These are phyloP conservation scores for Onychostoma macrolepis DNA, from an alignment of 2,113 vertebrate genomes.

Conservation along the genomic window DNA sequence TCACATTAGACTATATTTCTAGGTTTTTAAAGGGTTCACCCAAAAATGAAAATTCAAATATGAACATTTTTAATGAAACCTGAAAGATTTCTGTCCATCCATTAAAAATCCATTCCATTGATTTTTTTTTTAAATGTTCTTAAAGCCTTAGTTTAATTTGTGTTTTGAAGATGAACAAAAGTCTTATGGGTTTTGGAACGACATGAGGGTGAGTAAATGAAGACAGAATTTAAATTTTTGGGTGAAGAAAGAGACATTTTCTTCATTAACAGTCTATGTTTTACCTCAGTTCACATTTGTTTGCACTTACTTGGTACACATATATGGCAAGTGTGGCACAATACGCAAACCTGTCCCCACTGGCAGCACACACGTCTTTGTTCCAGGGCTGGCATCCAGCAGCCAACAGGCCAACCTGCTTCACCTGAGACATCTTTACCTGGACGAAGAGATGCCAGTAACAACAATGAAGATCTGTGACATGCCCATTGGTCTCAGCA, in stretches of 20 bases:
- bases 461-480: background rate
- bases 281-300: background rate
- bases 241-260: background rate
- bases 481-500: background rate
- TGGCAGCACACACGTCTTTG: conserved; percentile 94
- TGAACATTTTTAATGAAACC: background rate
- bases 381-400: conserved; percentile 99
- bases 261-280: background rate
- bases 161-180: background rate
- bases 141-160: background rate
- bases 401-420: conserved; percentile 93
- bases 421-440: conserved; percentile 91
- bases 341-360: conserved; percentile 93
- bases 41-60: background rate
- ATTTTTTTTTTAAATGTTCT: too few species aligned
- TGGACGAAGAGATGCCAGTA: conserved; percentile 64
- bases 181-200: background rate
- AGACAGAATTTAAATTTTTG: background rate
- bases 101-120: background rate
- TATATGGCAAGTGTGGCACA: conserved; percentile 97
- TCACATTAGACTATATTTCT: background rate
- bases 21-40: background rate
- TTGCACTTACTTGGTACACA: conserved; percentile 87
- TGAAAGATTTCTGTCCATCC: background rate
- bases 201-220: background rate